Percentiles rank a stretch among this genome's conserved stretches.
phyloP scores from a whole-genome alignment of 2,797 vertebrate genomes.

The Trachurus trachurus region DNA sequence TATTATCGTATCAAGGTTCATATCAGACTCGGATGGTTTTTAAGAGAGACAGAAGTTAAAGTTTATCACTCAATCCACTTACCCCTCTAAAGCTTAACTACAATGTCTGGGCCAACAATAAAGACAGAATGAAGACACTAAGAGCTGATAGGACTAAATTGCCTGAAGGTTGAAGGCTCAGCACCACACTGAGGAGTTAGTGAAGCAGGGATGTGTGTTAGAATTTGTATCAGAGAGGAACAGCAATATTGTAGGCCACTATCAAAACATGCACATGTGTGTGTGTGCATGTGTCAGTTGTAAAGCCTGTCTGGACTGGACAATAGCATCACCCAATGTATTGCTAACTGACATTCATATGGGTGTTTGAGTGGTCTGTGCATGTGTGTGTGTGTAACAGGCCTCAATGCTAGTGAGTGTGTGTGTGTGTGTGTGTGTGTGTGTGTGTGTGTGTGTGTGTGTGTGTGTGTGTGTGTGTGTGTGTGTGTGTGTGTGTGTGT shows the following conservation, averaged over 20 bases:
- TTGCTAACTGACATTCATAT: conserved; percentile 21
- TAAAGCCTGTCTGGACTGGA: conserved; percentile 37
- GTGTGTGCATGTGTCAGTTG: not conserved
- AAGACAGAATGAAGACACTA: conserved; percentile 50
- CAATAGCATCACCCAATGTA: conserved; percentile 46
- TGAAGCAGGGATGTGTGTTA: conserved; percentile 20
- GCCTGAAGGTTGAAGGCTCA: conserved; percentile 53
- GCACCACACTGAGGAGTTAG: conserved; percentile 34
- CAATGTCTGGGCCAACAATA: conserved; percentile 56
- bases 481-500: conserved; percentile 2
- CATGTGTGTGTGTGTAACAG: not conserved
- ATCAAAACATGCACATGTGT: conserved; percentile 15
- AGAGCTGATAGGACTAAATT: conserved; percentile 40
- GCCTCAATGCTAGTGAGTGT: conserved; percentile 10
- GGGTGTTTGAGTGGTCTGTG: conserved; percentile 21
- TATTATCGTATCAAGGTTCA: conserved; percentile 42
- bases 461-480: conserved; percentile 6
- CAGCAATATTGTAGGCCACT: not conserved
- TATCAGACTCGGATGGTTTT: conserved; percentile 51
- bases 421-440: conserved; percentile 8
- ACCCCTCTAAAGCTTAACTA: conserved; percentile 56
- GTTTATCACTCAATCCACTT: conserved; percentile 69
- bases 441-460: conserved; percentile 2
- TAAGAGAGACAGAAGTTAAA: conserved; percentile 62
- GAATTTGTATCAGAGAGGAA: conserved; percentile 17